Evolutionary conservation across 2,888 invertebrate species (phyloP).

Genomic region (Cepaea hortensis): DNA sequence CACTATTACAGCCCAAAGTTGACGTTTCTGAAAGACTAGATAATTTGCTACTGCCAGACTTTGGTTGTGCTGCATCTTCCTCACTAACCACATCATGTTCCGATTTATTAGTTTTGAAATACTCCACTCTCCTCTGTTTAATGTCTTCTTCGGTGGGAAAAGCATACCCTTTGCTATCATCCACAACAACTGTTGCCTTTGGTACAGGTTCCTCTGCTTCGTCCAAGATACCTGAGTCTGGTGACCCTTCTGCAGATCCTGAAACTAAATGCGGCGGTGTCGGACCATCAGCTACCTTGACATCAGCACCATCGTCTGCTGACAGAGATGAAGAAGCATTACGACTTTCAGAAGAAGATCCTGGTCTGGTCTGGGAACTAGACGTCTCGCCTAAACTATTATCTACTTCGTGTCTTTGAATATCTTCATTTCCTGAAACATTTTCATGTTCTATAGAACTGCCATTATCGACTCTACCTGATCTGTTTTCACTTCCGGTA

Average conservation of each 20-base stretch:
- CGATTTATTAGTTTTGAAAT: constrained; percentile 37
- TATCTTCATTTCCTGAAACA: not conserved
- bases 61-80: not conserved
- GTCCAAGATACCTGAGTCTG: not conserved
- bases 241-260: not conserved
- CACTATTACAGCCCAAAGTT: not conserved
- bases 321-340: not conserved
- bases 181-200: constrained; percentile 28
- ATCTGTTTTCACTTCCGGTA: constrained; percentile 11
- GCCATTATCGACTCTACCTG: not conserved
- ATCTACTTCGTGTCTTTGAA: constrained; percentile 10
- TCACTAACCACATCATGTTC: not conserved
- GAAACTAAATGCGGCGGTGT: not conserved
- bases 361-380: not conserved
- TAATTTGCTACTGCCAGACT: not conserved
- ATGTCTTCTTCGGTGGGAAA: constrained; percentile 43
- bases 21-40: constrained; percentile 24
- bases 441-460: not conserved
- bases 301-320: not conserved
- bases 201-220: constrained; percentile 15
- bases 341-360: not conserved
- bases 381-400: not conserved
- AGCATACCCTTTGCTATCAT: constrained; percentile 9
- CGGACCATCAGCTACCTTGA: not conserved
- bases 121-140: constrained; percentile 46